phyloP scores from a whole-genome alignment of 2,888 invertebrate species.

The Pecten maximus region DNA sequence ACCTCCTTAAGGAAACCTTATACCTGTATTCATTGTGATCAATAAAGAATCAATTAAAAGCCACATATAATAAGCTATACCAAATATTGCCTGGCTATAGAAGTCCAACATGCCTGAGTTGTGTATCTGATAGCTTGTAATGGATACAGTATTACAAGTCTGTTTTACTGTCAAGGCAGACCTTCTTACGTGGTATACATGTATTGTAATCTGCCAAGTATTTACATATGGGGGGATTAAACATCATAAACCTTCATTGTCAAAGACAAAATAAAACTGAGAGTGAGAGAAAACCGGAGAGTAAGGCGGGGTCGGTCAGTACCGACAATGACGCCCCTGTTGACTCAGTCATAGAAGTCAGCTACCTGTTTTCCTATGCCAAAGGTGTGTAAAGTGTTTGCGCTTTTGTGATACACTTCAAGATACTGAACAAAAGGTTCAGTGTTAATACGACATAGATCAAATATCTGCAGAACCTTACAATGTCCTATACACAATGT shows the following conservation, averaged over 20 bases:
- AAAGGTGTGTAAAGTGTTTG: slow-evolving; percentile 26
- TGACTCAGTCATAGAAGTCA: slow-evolving; percentile 4
- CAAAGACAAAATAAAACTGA: not conserved
- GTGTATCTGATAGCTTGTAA: not conserved
- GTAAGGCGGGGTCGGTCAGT: not conserved
- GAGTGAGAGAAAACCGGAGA: not conserved
- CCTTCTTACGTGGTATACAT: not conserved
- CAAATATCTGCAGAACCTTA: not conserved
- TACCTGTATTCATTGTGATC: not conserved
- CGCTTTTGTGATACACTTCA: slow-evolving; percentile 16
- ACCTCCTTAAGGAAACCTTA: not conserved
- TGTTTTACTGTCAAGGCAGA: not conserved
- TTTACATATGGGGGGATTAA: not conserved
- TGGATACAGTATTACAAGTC: not conserved
- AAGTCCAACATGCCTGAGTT: not conserved
- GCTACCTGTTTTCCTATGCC: slow-evolving; percentile 26
- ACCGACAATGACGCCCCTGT: not conserved
- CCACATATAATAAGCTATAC: not conserved
- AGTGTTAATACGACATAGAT: not conserved
- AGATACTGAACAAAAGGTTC: slow-evolving; percentile 7
- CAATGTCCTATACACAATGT: not conserved
- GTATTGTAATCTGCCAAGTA: slow-evolving; percentile 10
- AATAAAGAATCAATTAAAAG: not conserved
- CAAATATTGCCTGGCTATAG: not conserved
- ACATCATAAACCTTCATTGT: not conserved